Percentiles rank a stretch among this genome's conserved stretches.
Evolutionary conservation across 2,797 vertebrate species (phyloP).

Genomic region (Galaxias olidus): DNA sequence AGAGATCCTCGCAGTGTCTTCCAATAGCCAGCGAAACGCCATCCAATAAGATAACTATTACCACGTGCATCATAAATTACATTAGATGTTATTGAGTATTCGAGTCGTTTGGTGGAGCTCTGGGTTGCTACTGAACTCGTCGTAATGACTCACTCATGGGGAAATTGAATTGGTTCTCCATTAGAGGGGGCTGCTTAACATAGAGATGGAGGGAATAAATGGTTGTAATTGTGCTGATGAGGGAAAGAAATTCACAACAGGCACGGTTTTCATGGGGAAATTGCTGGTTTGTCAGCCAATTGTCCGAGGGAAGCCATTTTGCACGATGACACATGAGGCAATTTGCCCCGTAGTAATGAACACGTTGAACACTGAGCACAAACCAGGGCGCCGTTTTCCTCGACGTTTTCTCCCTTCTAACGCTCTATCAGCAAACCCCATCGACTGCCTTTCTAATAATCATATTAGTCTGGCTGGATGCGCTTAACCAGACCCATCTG

Average conservation of each 20-base stretch:
- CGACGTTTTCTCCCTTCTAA: slow-evolving; percentile 44
- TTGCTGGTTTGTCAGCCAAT: slow-evolving; percentile 51
- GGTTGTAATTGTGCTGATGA: slow-evolving; percentile 61
- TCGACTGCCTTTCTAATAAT: slow-evolving; percentile 58
- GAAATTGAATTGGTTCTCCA: slow-evolving; percentile 38
- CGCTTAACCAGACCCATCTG: slow-evolving; percentile 63
- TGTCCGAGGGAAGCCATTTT: slow-evolving; percentile 46
- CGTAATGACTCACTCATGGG: slow-evolving; percentile 31
- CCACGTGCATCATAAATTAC: neutral
- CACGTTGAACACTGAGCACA: slow-evolving; percentile 48
- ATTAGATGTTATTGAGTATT: neutral
- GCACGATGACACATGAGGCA: slow-evolving; percentile 38
- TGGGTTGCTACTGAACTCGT: slow-evolving; percentile 44
- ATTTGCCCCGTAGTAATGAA: slow-evolving; percentile 45
- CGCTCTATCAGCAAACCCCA: slow-evolving; percentile 49
- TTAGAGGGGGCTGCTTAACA: slow-evolving; percentile 42
- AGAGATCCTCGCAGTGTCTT: too few relatives aligned
- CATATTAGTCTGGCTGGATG: slow-evolving; percentile 54
- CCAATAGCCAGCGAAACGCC: too few relatives aligned
- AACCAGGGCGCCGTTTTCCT: slow-evolving; percentile 32
- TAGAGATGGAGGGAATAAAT: slow-evolving; percentile 57
- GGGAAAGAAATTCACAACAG: slow-evolving; percentile 50
- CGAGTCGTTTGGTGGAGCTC: slow-evolving; percentile 17
- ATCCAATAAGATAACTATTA: too few relatives aligned
- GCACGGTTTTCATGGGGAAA: slow-evolving; percentile 53